Conservation (phyloP, 2,888 invertebrate genomes). For the Drosophila vallismaia region DNA sequence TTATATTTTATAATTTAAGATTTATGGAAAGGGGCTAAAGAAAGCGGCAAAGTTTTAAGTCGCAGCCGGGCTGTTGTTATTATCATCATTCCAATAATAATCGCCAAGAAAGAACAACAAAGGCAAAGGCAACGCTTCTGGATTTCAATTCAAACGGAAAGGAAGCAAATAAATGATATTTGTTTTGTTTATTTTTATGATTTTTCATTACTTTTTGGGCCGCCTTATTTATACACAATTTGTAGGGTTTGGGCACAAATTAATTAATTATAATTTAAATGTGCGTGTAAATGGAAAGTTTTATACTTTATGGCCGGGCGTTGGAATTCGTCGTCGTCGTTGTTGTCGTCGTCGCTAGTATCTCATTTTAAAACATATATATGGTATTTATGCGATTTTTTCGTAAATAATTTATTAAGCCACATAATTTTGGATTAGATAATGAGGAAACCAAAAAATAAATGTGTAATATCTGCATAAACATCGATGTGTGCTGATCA, state of each 20-base stretch:
- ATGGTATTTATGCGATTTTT: constrained; percentile 6
- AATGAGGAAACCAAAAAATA: constrained; percentile 16
- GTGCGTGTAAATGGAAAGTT: constrained; percentile 48
- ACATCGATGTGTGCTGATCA: constrained; percentile 9
- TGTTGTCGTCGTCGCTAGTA: neutral
- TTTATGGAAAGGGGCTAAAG: constrained; percentile 33
- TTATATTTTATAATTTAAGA: constrained; percentile 28
- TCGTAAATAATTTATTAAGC: constrained; percentile 47
- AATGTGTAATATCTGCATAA: constrained; percentile 1
- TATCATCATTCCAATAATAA: constrained; percentile 30
- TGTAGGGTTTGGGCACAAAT: constrained; percentile 29
- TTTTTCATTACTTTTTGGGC: neutral
- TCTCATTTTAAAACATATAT: neutral
- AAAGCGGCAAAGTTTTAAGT: constrained; percentile 36
- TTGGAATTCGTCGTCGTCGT: neutral
- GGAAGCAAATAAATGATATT: neutral
- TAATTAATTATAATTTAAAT: constrained; percentile 53
- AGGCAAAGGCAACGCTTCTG: neutral
- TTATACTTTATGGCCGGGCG: constrained; percentile 16
- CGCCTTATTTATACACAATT: constrained; percentile 36
- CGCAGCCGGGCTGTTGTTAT: neutral
- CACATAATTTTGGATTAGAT: constrained; percentile 55
- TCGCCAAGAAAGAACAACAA: constrained; percentile 7
- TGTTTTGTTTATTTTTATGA: neutral
- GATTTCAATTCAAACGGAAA: constrained; percentile 2